Conservation (phyloP, 2,888 invertebrate species). For the Rotaria macrura region DNA sequence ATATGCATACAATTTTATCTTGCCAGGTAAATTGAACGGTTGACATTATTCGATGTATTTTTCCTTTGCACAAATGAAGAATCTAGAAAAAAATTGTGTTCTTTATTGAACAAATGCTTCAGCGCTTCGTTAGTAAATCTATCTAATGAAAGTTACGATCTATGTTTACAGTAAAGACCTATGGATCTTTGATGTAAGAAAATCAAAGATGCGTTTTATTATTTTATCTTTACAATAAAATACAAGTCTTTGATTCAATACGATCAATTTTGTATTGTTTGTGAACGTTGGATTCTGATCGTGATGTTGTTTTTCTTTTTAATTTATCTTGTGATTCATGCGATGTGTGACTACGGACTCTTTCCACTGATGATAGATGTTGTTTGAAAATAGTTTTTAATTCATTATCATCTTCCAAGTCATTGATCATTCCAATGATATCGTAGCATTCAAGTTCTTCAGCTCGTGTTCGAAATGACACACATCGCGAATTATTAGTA, state of each 20-base stretch:
- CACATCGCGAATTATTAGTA: background rate
- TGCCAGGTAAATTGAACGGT: too few species aligned
- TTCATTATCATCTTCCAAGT: constrained; percentile 20
- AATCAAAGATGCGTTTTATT: too few species aligned
- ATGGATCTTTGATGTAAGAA: too few species aligned
- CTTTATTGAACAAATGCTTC: too few species aligned
- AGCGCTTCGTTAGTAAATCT: too few species aligned
- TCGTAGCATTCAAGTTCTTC: constrained; percentile 15
- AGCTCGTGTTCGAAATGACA: background rate
- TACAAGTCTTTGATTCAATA: background rate
- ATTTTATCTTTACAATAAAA: background rate
- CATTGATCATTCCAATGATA: constrained; percentile 1
- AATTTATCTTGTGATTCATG: background rate
- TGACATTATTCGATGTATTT: too few species aligned
- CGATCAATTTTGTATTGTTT: background rate
- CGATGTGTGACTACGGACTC: background rate
- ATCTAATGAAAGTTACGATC: too few species aligned
- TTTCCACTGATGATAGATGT: background rate
- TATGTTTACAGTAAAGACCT: too few species aligned
- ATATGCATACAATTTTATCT: too few species aligned
- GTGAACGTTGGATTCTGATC: background rate
- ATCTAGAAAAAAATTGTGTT: too few species aligned
- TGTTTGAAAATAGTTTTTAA: background rate
- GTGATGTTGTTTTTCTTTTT: background rate
- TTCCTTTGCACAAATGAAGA: too few species aligned